A percentile compares a stretch with the other conserved stretches of the same genome.
These are phyloP conservation scores for Andricus curvator DNA, from an alignment of 2,888 invertebrate genomes.

Conservation along the genomic window DNA sequence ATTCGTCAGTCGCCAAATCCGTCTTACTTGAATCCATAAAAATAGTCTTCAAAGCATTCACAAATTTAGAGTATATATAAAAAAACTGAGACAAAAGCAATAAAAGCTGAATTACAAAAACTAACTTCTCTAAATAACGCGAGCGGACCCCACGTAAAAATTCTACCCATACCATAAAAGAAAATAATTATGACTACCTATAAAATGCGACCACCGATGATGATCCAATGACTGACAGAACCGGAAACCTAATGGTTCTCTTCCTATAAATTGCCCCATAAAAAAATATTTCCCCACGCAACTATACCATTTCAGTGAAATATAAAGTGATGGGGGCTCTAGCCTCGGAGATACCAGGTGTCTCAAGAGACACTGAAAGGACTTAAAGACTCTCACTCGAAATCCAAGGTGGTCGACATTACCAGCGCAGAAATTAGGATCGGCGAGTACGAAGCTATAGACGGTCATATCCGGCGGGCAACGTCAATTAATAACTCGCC, in stretches of 20 bases:
- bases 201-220: neutral
- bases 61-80: too few species aligned
- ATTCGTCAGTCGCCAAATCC: too few species aligned
- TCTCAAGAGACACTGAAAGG: constrained; percentile 2
- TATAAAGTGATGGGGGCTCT: constrained; percentile 1
- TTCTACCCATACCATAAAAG: neutral
- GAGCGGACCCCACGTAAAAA: neutral
- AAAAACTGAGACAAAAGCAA: too few species aligned
- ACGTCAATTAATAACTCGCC: constrained; percentile 77
- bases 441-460: constrained; percentile 72
- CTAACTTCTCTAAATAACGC: neutral
- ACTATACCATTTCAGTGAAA: constrained; percentile 2
- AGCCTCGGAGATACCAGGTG: neutral
- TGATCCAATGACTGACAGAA: neutral
- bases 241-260: neutral
- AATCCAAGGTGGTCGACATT: constrained; percentile 61
- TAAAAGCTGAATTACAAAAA: neutral
- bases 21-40: too few species aligned
- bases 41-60: too few species aligned
- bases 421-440: constrained; percentile 68
- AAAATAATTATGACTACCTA: neutral
- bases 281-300: neutral
- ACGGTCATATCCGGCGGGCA: constrained; percentile 77
- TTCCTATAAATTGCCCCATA: neutral
- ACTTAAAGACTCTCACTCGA: constrained; percentile 17